Conservation (phyloP, 2,113 vertebrate genomes). For the Oncorhynchus tshawytscha region DNA sequence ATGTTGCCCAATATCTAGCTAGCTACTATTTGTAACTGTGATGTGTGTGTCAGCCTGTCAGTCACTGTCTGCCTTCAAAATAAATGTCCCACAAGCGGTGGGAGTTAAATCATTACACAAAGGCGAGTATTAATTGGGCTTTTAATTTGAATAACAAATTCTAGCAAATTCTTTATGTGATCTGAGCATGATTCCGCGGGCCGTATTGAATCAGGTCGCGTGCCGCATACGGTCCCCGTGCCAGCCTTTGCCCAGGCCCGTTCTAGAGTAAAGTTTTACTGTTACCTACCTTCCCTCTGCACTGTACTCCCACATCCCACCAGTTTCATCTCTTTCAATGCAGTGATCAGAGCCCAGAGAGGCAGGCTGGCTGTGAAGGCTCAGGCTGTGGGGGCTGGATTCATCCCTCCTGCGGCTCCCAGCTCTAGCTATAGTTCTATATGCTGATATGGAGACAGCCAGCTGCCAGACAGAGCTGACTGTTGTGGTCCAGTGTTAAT, state of each 20-base stretch:
- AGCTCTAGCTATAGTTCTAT: slow-evolving; percentile 24
- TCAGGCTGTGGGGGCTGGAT: slow-evolving; percentile 12
- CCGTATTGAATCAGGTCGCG: no score
- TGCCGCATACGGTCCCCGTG: no score
- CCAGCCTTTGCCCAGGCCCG: no score
- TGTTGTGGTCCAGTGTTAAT: slow-evolving; percentile 60
- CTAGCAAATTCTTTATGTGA: no score
- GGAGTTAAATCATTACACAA: no score
- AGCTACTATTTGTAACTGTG: no score
- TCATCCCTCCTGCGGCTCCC: slow-evolving; percentile 22
- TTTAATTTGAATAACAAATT: background rate
- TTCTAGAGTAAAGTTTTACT: slow-evolving; percentile 13
- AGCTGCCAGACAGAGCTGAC: slow-evolving; percentile 59
- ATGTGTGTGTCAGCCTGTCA: no score
- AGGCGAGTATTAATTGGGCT: no score
- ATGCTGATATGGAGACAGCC: slow-evolving; percentile 46
- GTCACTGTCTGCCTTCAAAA: no score
- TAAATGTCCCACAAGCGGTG: no score
- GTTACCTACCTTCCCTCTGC: background rate
- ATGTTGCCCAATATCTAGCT: no score
- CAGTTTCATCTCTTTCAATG: background rate
- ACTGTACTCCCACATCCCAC: background rate
- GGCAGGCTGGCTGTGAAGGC: background rate
- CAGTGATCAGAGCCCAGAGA: background rate
- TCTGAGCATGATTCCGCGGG: no score